Evolutionary conservation across 1,140 invertebrate genomes (phyloP).

Genomic region (Tribolium madens): DNA sequence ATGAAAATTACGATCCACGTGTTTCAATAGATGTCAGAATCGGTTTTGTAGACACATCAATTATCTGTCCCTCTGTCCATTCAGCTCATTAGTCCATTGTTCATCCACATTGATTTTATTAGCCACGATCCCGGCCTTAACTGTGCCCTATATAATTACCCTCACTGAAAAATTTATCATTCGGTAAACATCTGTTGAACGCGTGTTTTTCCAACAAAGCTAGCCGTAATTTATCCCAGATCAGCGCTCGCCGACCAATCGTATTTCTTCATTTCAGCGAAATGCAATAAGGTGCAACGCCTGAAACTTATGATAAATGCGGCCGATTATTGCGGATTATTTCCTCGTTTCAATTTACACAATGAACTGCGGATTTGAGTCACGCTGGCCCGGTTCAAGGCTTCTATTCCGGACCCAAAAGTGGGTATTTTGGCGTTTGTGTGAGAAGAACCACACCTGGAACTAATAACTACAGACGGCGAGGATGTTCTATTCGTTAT

Average conservation of each 20-base stretch:
- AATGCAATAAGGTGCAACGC: constrained; percentile 31
- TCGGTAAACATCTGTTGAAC: constrained; percentile 41
- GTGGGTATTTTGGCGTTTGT: constrained; percentile 23
- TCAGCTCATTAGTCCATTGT: constrained; percentile 41
- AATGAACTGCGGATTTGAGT: constrained; percentile 4
- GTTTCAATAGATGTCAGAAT: constrained; percentile 41
- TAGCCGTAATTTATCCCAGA: constrained; percentile 11
- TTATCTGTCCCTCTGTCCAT: constrained; percentile 33
- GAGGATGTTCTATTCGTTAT: constrained; percentile 38
- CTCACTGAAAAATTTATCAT: constrained; percentile 11
- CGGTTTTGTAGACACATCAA: constrained; percentile 46
- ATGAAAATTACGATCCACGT: constrained; percentile 33
- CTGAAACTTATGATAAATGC: constrained; percentile 40
- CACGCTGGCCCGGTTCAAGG: not conserved
- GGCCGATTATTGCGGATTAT: constrained; percentile 40
- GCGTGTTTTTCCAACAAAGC: constrained; percentile 24
- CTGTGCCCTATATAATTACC: constrained; percentile 10
- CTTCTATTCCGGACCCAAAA: not conserved
- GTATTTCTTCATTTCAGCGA: constrained; percentile 26
- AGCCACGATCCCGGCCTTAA: constrained; percentile 26
- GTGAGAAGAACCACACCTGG: constrained; percentile 37
- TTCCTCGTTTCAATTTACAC: constrained; percentile 32
- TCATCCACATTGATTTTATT: constrained; percentile 42
- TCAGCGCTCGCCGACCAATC: constrained; percentile 1
- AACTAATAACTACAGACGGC: constrained; percentile 41